Conservation (phyloP, 2,797 vertebrate species). For the Gymnothorax javanicus region DNA sequence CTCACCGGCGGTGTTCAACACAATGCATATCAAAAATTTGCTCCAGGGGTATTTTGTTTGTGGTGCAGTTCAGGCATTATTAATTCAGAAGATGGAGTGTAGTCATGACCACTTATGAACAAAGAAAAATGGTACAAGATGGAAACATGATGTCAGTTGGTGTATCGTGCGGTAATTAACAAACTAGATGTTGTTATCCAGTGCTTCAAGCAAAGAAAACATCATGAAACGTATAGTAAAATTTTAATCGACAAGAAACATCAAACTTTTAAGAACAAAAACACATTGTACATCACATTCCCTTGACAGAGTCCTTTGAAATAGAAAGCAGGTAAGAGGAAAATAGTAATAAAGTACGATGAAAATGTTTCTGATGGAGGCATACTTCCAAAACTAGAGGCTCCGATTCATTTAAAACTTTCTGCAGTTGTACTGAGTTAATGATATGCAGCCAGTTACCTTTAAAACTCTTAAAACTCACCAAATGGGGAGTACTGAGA, state of each 20-base stretch:
- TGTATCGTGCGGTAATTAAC: neutral
- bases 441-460: no score
- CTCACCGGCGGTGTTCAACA: neutral
- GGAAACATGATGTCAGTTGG: neutral
- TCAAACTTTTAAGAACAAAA: neutral
- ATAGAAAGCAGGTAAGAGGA: neutral
- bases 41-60: neutral
- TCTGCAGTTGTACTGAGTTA: no score
- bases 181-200: neutral
- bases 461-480: no score
- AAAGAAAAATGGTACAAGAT: neutral
- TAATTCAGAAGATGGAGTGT: neutral
- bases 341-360: neutral
- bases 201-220: neutral
- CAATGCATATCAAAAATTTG: neutral
- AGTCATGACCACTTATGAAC: neutral
- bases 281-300: neutral
- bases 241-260: neutral
- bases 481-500: no score
- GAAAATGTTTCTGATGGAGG: neutral
- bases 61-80: neutral
- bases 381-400: neutral
- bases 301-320: neutral
- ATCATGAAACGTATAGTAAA: neutral
- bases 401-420: constrained; percentile 2